Base-by-base conservation (phyloP, 2,888 invertebrate genomes). In the Synergus itoensis region DNA sequence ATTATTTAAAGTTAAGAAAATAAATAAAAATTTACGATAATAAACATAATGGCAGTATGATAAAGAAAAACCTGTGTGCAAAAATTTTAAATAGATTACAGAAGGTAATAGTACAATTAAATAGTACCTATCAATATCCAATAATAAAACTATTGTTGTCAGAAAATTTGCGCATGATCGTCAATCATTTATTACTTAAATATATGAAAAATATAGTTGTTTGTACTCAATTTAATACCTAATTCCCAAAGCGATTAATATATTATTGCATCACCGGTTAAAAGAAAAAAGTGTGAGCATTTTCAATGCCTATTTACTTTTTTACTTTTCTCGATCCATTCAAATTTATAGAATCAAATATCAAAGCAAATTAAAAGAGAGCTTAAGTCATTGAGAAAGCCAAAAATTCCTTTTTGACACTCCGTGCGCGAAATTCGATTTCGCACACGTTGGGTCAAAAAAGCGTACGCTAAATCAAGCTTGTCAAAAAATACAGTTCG, bases 171-270 rank as follows among this genome's bases (percentile, higher is more conserved):
- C 21, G 36, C 36, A 36, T 7, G 18, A 9, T 18, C 18, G 9
- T 11, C 9, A 11, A 18, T 57, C 57, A 57, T 9, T 53, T 9
- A 53, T 53, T 57, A 18, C n/a, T 57, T 57, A 57, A n/a, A 48
- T 36, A 43, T 36, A 69, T 69, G 28, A 28, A 45, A 48, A 28
- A 48, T 48, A 69, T 57, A 40, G 11, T 73, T 73, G 11, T 73
- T 73, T 73, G 73, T 73, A 40, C 73, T 73, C 36, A 73, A 73
- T 57, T 28, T 40, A 48, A 73, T 28, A 53, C 28, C n/a, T 73
- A 53, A 73, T 48, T 53, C 53, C 40, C 53, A 73, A 73, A 53
- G 40, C 53, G 28, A 73, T 53, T 53, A 48, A 16, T 48, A 14
- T 73, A 36, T 36, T 48, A 48, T 16, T 45, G 14, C 48, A 53